These are phyloP conservation scores for Ptyas mucosa DNA, from an alignment of 2,113 vertebrate species.

Conservation along the genomic window DNA sequence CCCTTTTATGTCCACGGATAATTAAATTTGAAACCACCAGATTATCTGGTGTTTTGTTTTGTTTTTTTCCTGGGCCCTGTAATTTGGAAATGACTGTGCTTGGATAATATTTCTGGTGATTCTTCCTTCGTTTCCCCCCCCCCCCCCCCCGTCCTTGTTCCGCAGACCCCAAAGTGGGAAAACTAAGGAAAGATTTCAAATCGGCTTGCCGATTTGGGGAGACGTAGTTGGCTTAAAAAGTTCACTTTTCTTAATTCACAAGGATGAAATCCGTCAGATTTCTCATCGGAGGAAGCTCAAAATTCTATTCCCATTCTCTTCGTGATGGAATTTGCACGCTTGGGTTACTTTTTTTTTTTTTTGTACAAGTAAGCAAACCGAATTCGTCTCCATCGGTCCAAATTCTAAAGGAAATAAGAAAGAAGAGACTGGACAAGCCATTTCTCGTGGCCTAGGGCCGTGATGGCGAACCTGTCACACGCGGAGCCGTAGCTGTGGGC, in stretches of 20 bases:
- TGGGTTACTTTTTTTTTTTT: neutral
- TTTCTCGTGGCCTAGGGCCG: neutral
- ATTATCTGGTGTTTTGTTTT: neutral
- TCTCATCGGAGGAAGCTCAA: neutral
- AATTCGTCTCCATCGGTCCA: neutral
- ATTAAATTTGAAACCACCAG: neutral
- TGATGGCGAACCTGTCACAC: too few species aligned
- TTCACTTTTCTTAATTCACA: neutral
- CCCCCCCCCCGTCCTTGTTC: neutral
- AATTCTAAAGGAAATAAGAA: neutral
- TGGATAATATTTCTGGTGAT: neutral
- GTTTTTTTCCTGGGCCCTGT: neutral
- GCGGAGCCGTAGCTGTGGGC: too few species aligned
- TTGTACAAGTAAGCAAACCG: neutral
- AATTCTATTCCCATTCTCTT: neutral
- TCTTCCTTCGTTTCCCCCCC: neutral
- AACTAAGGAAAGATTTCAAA: neutral
- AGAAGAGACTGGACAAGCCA: neutral
- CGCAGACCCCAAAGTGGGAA: neutral
- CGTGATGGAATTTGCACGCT: neutral
- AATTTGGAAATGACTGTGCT: neutral
- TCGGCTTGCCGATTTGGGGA: neutral
- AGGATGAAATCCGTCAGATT: neutral
- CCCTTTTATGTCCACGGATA: neutral
- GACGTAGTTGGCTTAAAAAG: neutral